Evolutionary conservation across 1,140 invertebrate genomes (phyloP).

Genomic region (Lepidurus arcticus): DNA sequence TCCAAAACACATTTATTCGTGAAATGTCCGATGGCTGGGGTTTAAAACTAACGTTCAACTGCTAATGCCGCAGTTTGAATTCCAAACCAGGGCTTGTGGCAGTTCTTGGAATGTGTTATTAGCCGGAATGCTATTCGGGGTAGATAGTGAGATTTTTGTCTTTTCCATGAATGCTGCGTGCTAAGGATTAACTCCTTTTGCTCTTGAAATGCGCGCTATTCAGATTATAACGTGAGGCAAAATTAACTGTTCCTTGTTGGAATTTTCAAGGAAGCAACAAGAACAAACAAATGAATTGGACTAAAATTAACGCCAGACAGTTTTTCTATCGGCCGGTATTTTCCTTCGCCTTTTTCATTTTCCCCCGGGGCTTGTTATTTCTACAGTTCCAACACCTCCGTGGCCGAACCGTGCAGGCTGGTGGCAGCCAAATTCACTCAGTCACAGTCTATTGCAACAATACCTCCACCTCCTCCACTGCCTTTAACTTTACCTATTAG

Average conservation of each 20-base stretch:
- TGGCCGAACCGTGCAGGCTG: conserved; percentile 20
- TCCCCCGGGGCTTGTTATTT: conserved; percentile 12
- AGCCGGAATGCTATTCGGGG: conserved; percentile 12
- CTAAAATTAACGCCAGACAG: neutral
- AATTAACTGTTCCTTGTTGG: no score
- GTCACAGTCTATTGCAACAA: neutral
- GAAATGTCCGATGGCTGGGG: conserved; percentile 6
- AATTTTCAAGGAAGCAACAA: no score
- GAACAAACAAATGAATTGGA: no score
- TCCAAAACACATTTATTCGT: neutral
- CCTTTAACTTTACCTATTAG: conserved; percentile 15
- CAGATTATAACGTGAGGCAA: neutral
- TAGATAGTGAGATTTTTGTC: neutral
- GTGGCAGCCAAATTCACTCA: conserved; percentile 8
- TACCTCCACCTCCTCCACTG: conserved; percentile 5
- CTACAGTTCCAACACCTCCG: conserved; percentile 11
- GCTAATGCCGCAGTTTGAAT: neutral
- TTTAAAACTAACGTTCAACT: conserved; percentile 2
- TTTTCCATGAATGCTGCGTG: neutral
- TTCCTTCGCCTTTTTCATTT: conserved; percentile 1
- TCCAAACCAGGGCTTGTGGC: neutral
- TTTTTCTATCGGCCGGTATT: conserved; percentile 13
- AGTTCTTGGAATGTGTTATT: neutral
- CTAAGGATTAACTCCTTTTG: neutral
- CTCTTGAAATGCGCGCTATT: neutral